Evolutionary conservation across 2,888 invertebrate genomes (phyloP).

Genomic region (Lithophane leautieri): DNA sequence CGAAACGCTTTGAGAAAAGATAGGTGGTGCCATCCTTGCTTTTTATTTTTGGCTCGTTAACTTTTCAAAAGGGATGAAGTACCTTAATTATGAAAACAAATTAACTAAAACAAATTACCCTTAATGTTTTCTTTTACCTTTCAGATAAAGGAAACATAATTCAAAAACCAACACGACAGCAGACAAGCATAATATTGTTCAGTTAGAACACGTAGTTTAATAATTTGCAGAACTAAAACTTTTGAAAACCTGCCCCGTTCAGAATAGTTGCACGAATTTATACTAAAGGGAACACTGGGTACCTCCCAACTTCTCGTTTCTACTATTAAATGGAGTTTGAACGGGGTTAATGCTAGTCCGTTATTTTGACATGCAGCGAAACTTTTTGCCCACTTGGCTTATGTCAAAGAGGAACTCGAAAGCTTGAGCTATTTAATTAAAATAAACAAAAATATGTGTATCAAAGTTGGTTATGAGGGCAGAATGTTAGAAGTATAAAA

Average conservation of each 20-base stretch:
- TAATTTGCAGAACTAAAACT: slow-evolving; percentile 40
- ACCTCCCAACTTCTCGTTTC: slow-evolving; percentile 53
- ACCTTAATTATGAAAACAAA: neutral
- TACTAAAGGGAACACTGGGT: slow-evolving; percentile 48
- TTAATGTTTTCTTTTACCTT: no score
- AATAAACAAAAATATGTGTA: slow-evolving; percentile 26
- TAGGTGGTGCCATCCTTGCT: neutral
- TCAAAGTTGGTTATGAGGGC: slow-evolving; percentile 29
- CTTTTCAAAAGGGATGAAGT: neutral
- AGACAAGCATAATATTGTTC: slow-evolving; percentile 19
- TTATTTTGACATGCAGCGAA: slow-evolving; percentile 49
- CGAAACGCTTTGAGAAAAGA: neutral
- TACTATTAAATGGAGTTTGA: slow-evolving; percentile 56
- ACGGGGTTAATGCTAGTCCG: slow-evolving; percentile 41
- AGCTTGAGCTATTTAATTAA: slow-evolving; percentile 16
- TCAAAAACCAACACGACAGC: neutral
- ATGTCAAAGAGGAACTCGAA: slow-evolving; percentile 57
- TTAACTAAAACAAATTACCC: no score
- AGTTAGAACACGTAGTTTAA: slow-evolving; percentile 23
- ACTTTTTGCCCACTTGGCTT: slow-evolving; percentile 54
- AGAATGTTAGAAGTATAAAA: slow-evolving; percentile 9
- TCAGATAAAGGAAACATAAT: neutral
- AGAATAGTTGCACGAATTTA: slow-evolving; percentile 38
- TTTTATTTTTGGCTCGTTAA: neutral
- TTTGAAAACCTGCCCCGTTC: slow-evolving; percentile 36